phyloP scores from a whole-genome alignment of 1,140 invertebrate genomes.

The Rhagoletis pomonella region DNA sequence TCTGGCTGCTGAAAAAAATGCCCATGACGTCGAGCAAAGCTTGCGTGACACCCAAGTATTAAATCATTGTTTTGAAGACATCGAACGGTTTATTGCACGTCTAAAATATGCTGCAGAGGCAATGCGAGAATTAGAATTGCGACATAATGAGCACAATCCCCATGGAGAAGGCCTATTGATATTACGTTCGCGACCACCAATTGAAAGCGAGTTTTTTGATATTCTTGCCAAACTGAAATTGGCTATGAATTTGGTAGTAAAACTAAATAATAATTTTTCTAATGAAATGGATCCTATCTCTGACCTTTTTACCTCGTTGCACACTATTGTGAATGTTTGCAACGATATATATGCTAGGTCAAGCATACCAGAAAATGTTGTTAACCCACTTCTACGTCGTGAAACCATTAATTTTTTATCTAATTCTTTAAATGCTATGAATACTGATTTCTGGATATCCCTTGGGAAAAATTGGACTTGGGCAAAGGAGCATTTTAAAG shows the following conservation, averaged over 20 bases:
- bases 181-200: conserved; percentile 67
- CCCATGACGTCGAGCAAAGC: conserved; percentile 66
- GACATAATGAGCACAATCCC: conserved; percentile 68
- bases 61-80: conserved; percentile 71
- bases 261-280: conserved; percentile 66
- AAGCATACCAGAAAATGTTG: conserved; percentile 64
- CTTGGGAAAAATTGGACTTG: conserved; percentile 68
- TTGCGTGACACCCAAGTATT: conserved; percentile 68
- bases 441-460: conserved; percentile 66
- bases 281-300: conserved; percentile 64
- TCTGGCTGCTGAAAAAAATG: conserved; percentile 68
- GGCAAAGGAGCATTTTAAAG: conserved; percentile 70
- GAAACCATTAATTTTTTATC: conserved; percentile 66
- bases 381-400: conserved; percentile 66
- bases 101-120: conserved; percentile 70
- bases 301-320: conserved; percentile 67
- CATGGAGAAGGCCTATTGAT: conserved; percentile 69
- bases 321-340: conserved; percentile 67
- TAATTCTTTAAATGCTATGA: conserved; percentile 59
- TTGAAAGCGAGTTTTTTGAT: conserved; percentile 68
- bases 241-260: conserved; percentile 65
- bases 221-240: conserved; percentile 69
- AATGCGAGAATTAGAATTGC: conserved; percentile 64
- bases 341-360: conserved; percentile 67
- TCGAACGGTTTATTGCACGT: conserved; percentile 69